Conservation (phyloP, 2,797 vertebrate genomes). For the Merluccius polli region DNA sequence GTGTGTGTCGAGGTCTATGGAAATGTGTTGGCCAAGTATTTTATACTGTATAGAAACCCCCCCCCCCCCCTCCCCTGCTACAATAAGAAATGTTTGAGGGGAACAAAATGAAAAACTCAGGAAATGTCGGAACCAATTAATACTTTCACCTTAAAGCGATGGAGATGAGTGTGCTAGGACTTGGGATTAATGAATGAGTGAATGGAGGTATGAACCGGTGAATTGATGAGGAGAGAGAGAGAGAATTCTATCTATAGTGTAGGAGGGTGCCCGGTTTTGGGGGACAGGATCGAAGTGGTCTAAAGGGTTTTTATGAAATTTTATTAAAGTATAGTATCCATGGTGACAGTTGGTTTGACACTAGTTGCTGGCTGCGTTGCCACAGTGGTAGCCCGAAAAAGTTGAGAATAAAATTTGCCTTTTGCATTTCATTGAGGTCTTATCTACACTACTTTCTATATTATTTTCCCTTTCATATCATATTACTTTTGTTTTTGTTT, state of each 20-base stretch:
- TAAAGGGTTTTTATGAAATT: slow-evolving; percentile 18
- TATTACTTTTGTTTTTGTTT: slow-evolving; percentile 70
- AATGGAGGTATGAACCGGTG: background rate
- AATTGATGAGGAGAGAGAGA: slow-evolving; percentile 9
- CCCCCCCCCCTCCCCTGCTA: slow-evolving; percentile 33
- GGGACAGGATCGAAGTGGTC: slow-evolving; percentile 3
- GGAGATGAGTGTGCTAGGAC: slow-evolving; percentile 23
- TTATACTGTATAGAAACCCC: slow-evolving; percentile 45
- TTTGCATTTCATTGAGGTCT: slow-evolving; percentile 80
- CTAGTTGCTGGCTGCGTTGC: slow-evolving; percentile 33
- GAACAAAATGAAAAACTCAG: slow-evolving; percentile 62
- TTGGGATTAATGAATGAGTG: slow-evolving; percentile 10
- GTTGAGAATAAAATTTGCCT: slow-evolving; percentile 55
- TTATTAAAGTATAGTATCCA: slow-evolving; percentile 6
- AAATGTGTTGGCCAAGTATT: background rate
- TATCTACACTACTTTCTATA: slow-evolving; percentile 81
- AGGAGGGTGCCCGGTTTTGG: slow-evolving; percentile 28
- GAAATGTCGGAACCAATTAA: slow-evolving; percentile 65
- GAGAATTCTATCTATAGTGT: slow-evolving; percentile 23
- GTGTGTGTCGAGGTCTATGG: background rate
- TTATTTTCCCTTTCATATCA: slow-evolving; percentile 88
- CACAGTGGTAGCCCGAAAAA: slow-evolving; percentile 36
- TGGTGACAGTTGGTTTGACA: slow-evolving; percentile 24
- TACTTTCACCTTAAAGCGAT: slow-evolving; percentile 38
- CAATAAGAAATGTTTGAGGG: slow-evolving; percentile 25